Conservation (phyloP, 35 echinoderm and acorn worm genomes). For the Ptychodera flava region DNA sequence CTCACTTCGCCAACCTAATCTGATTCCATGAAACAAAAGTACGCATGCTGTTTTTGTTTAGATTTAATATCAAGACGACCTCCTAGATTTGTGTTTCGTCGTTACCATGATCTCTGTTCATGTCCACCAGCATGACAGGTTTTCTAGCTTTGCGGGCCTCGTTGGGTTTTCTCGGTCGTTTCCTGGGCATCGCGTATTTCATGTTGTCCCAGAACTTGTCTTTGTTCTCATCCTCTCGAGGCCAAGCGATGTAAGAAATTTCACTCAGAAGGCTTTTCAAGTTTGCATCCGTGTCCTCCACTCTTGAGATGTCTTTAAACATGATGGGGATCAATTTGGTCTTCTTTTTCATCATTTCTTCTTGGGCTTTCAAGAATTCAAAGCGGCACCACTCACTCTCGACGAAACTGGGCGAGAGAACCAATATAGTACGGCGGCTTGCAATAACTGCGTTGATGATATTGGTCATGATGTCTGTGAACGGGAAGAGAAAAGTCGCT, state of each 20-base stretch:
- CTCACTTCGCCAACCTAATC: too few relatives aligned
- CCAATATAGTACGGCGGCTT: background rate
- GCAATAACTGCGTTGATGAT: background rate
- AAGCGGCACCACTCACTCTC: constrained; percentile 7
- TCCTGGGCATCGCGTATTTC: constrained; percentile 3
- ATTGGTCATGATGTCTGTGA: background rate
- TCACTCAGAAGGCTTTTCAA: constrained; percentile 3
- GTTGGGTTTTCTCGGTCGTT: background rate
- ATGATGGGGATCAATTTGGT: constrained; percentile 24
- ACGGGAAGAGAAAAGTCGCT: background rate
- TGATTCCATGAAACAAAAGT: too few relatives aligned
- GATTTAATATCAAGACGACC: too few relatives aligned
- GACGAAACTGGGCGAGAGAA: constrained; percentile 10
- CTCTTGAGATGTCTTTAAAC: constrained; percentile 11
- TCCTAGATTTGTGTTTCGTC: too few relatives aligned
- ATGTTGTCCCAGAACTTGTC: constrained; percentile 17
- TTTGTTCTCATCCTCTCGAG: background rate
- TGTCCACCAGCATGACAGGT: too few relatives aligned
- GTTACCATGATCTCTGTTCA: too few relatives aligned
- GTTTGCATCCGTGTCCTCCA: background rate
- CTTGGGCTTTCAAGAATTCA: constrained; percentile 17
- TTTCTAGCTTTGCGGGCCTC: too few relatives aligned
- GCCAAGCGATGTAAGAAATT: constrained; percentile 28
- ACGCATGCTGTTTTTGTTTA: too few relatives aligned
- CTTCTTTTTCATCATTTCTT: constrained; percentile 31